Conservation (phyloP, 1,140 invertebrate species). For the Ceratina australensis region DNA sequence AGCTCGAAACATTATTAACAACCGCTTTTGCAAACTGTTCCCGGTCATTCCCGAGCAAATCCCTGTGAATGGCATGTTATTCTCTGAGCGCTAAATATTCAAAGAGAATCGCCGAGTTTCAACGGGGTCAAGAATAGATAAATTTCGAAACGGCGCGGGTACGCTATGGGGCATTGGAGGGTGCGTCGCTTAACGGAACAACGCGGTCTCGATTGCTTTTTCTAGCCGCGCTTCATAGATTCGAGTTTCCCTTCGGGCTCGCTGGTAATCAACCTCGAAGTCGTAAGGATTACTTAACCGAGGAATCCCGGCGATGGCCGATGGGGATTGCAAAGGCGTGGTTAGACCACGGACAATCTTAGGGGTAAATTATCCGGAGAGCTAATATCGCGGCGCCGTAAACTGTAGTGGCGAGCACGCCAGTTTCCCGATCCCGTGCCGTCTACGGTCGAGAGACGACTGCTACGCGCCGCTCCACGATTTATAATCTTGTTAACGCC, state of each 20-base stretch:
- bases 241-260: not conserved
- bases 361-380: conserved; percentile 36
- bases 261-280: conserved; percentile 33
- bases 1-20: too few relatives aligned
- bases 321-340: conserved; percentile 55
- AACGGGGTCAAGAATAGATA: not conserved
- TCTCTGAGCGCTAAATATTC: not conserved
- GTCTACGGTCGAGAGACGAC: not conserved
- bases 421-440: not conserved
- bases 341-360: conserved; percentile 48
- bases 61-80: not conserved
- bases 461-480: conserved; percentile 7
- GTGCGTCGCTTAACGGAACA: conserved; percentile 40
- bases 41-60: too few relatives aligned
- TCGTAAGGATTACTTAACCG: conserved; percentile 57
- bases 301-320: conserved; percentile 13
- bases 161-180: not conserved
- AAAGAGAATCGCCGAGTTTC: conserved; percentile 6
- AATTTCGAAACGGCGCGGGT: conserved; percentile 9
- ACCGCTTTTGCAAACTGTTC: too few relatives aligned
- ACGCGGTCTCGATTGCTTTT: conserved; percentile 42
- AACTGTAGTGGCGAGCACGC: conserved; percentile 35
- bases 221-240: not conserved
- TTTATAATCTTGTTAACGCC: conserved; percentile 43
- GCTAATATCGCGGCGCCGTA: conserved; percentile 46